Evolutionary conservation across 2,797 vertebrate genomes (phyloP).

Genomic region (Sebastes vulpes): DNA sequence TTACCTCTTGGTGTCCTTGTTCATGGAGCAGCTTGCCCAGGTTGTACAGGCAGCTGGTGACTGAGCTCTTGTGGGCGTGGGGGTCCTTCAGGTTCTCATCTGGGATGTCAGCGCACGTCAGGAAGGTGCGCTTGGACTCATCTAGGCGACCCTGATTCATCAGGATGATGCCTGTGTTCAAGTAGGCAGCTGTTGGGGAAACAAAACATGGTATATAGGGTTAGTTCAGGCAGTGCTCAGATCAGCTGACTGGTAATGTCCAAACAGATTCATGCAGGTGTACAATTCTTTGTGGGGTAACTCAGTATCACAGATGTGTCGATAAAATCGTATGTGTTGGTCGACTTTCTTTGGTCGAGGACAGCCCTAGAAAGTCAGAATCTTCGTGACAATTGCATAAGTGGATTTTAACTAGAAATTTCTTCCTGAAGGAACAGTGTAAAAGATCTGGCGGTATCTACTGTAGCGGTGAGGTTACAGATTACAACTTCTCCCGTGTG

Average conservation of each 20-base stretch:
- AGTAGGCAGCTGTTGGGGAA: slow-evolving; percentile 91
- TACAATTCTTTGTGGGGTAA: too few relatives aligned
- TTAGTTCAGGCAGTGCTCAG: neutral
- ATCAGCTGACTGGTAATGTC: neutral
- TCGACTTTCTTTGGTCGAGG: too few relatives aligned
- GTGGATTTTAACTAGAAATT: too few relatives aligned
- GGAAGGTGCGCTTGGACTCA: slow-evolving; percentile 94
- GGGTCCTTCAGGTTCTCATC: slow-evolving; percentile 99
- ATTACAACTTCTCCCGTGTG: too few relatives aligned
- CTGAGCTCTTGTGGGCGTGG: slow-evolving; percentile 97
- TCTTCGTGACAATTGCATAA: too few relatives aligned
- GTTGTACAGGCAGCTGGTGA: slow-evolving; percentile 99
- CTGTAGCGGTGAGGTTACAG: too few relatives aligned
- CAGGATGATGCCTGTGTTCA: slow-evolving; percentile 98
- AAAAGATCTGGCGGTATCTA: too few relatives aligned
- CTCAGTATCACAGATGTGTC: too few relatives aligned
- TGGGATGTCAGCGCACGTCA: slow-evolving; percentile 97
- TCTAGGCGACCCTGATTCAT: slow-evolving; percentile 97
- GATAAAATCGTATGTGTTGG: too few relatives aligned
- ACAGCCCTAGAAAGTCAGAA: too few relatives aligned
- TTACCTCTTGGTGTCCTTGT: slow-evolving; percentile 96
- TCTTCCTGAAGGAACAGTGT: too few relatives aligned
- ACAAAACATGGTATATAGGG: neutral
- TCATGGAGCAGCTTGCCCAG: slow-evolving; percentile 98
- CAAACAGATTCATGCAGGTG: neutral